These are phyloP conservation scores for Eleutherodactylus coqui DNA, from an alignment of 2,797 vertebrate species.

Conservation along the genomic window DNA sequence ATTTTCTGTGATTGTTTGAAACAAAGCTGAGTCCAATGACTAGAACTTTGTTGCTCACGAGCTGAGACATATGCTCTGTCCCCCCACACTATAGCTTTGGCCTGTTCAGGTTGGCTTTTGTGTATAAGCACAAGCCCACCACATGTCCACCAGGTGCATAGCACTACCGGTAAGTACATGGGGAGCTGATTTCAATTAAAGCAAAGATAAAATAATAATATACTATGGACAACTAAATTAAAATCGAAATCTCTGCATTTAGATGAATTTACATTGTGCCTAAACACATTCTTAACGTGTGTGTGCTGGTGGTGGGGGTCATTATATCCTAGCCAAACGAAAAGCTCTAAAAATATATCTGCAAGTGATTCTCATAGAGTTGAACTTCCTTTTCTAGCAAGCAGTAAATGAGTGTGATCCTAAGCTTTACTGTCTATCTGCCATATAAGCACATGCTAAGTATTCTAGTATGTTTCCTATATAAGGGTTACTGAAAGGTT, in stretches of 20 bases:
- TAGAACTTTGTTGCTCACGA: background rate
- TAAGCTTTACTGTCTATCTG: background rate
- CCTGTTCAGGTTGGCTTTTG: background rate
- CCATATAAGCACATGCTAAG: background rate
- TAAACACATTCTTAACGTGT: background rate
- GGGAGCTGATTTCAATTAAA: background rate
- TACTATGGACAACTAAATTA: background rate
- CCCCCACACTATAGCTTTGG: background rate
- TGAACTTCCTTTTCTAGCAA: background rate
- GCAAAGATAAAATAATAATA: background rate
- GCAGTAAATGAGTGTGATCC: background rate
- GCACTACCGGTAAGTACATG: background rate
- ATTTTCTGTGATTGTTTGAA: background rate
- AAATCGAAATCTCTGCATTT: no score
- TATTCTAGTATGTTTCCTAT: background rate
- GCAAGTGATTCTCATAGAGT: background rate
- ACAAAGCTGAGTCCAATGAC: background rate
- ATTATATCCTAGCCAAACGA: background rate
- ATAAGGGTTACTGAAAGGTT: conserved; percentile 15
- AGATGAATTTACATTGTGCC: background rate
- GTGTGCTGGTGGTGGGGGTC: background rate
- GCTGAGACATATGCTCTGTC: background rate
- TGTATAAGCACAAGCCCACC: background rate
- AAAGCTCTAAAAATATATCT: background rate
- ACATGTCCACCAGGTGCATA: background rate